Evolutionary conservation across 2,113 vertebrate genomes (phyloP).

Genomic region (Gymnobelideus leadbeateri): DNA sequence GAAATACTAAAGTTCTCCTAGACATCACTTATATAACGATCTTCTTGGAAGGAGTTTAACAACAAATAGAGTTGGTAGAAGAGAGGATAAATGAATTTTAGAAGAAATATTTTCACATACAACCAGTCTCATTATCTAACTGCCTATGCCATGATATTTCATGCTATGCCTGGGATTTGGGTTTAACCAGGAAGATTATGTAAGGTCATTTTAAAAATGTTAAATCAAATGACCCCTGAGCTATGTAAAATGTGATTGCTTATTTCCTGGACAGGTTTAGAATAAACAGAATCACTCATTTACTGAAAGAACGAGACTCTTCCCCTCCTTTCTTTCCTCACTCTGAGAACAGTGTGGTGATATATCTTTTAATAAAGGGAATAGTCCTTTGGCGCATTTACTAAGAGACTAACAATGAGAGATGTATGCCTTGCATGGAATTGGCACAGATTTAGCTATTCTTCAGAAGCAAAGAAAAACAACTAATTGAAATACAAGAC

Average conservation of each 20-base stretch:
- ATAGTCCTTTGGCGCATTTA: background rate
- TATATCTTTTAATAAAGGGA: slow-evolving; percentile 11
- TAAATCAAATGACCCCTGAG: background rate
- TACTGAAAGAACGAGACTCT: background rate
- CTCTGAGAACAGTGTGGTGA: background rate
- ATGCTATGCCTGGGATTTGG: slow-evolving; percentile 4
- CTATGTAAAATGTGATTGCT: background rate
- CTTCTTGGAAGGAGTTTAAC: slow-evolving; percentile 17
- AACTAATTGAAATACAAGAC: background rate
- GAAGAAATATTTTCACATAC: background rate
- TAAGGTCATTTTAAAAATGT: background rate
- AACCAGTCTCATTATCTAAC: background rate
- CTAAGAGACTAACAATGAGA: slow-evolving; percentile 11
- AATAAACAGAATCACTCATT: background rate
- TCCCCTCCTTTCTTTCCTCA: background rate
- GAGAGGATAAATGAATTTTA: background rate
- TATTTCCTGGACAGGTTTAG: background rate
- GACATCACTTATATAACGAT: background rate
- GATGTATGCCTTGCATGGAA: background rate
- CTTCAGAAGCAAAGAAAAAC: slow-evolving; percentile 12
- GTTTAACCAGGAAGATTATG: background rate
- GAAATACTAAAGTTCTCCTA: slow-evolving; percentile 20
- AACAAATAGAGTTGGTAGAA: background rate
- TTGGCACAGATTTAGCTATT: background rate
- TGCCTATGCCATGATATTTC: background rate